Conservation (phyloP, 2,113 vertebrate species). For the Chionodraco myersi region DNA sequence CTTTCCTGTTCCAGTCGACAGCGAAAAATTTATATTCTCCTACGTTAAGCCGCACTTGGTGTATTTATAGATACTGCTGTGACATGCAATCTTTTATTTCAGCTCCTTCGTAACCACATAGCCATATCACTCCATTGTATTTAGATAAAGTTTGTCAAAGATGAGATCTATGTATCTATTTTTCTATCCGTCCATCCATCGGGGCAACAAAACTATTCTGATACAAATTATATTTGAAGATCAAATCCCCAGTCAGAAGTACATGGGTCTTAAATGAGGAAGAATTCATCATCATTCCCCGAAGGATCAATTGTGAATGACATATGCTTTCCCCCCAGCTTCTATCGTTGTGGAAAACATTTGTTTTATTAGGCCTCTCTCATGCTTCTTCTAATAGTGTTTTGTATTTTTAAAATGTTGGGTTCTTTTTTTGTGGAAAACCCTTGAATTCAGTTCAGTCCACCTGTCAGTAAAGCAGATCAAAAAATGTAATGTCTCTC, state of each 20-base stretch:
- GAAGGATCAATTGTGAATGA: not conserved
- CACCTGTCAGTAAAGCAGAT: not conserved
- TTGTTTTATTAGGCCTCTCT: not conserved
- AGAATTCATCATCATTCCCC: not conserved
- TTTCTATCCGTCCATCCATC: too few species aligned
- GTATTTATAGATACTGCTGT: conserved; percentile 64
- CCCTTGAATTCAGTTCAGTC: too few species aligned
- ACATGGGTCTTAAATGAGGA: not conserved
- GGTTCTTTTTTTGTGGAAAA: not conserved
- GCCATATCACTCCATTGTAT: not conserved
- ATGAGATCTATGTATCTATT: not conserved
- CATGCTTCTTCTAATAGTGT: not conserved
- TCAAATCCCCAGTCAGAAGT: not conserved
- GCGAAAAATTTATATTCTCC: conserved; percentile 64
- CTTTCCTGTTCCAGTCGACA: conserved; percentile 67
- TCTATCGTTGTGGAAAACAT: not conserved
- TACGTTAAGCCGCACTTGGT: conserved; percentile 55
- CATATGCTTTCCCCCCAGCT: not conserved
- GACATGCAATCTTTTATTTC: conserved; percentile 54
- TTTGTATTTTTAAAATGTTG: not conserved
- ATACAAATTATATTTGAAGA: too few species aligned
- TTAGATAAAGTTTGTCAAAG: not conserved
- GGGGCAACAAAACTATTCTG: not conserved
- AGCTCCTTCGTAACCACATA: not conserved
- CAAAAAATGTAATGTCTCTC: not conserved